Evolutionary conservation across 2,113 vertebrate genomes (phyloP), one percentile per base, ranked within the genome.

Genomic region (Craseonycteris thonglongyai): DNA sequence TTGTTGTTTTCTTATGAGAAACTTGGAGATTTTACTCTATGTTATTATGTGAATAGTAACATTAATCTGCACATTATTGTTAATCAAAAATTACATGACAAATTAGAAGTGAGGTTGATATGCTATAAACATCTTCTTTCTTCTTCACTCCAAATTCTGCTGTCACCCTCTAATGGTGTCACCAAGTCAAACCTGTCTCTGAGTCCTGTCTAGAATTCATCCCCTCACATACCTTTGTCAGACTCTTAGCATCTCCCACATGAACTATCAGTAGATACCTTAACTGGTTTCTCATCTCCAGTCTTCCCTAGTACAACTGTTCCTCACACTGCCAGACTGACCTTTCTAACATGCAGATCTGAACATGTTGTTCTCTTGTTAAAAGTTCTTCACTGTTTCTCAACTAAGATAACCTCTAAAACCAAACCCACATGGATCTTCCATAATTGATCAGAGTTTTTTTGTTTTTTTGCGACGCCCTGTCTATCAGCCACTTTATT

Each of bases 321-420:
- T 61, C 38, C 75, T 93, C 78, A 71, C 65, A 14, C 28, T 45
- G 59, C 72, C 56, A 83, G 56, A 59, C 40, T 74, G 63, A 58
- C 74, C 91, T 94, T 95, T 90, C 79, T 68, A 66, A 91, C 84
- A 81, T 90, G 75, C 80, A 96, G 76, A 90, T 72, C 40, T 38
- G 58, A 92, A 30, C 42, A 18, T 88, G 61, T n/a, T 47, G 58
- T 88, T 83, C n/a, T 80, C 93, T 56, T 12, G 28, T 58, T 65
- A 78, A 91, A 95, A 91, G 82, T 90, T 87, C 75, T 93, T 49
- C 74, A 54, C 33, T 71, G 59, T 78, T 91, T 78, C 82, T 94
- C 42, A 68, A 59, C 56, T 80, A 38, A 28, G 51, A 82, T 95
- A 80, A 59, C 89, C 45, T 59, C n/a, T 51, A 56, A 90, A 79